A percentile compares a stretch with the other conserved stretches of the same genome.
These are phyloP conservation scores for Cordilura impudica DNA, from an alignment of 2,888 invertebrate species.

Conservation along the genomic window DNA sequence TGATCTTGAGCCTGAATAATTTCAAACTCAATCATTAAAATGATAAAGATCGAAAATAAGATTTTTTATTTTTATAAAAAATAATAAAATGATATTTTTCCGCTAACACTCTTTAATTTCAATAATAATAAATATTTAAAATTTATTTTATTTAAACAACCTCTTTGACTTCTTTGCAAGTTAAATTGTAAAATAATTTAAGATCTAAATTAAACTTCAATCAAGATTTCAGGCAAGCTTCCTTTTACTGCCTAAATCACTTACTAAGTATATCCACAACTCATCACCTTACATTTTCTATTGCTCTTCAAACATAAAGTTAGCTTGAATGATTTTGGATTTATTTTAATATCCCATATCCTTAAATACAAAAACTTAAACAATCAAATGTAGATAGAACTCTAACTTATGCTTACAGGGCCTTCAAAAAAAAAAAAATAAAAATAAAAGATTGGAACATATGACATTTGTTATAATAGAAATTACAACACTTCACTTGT, in stretches of 20 bases:
- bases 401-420: neutral
- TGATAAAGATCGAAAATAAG: too few relatives aligned
- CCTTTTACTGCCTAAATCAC: neutral
- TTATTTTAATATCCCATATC: slow-evolving; percentile 49
- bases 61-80: too few relatives aligned
- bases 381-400: neutral
- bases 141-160: too few relatives aligned
- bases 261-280: neutral
- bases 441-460: slow-evolving; percentile 17
- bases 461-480: slow-evolving; percentile 58
- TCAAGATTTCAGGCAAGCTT: too few relatives aligned
- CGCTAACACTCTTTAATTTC: too few relatives aligned
- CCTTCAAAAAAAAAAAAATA: neutral
- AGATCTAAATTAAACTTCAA: too few relatives aligned
- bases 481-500: slow-evolving; percentile 61
- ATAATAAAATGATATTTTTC: too few relatives aligned
- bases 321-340: slow-evolving; percentile 40
- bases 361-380: slow-evolving; percentile 2
- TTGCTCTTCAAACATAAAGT: neutral
- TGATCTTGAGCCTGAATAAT: too few relatives aligned
- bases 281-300: neutral
- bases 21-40: too few relatives aligned
- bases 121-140: too few relatives aligned
- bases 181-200: too few relatives aligned
- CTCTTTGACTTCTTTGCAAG: too few relatives aligned